A percentile compares a stretch with the other conserved stretches of the same genome.
These are phyloP conservation scores for Polietes domitor DNA, from an alignment of 2,888 invertebrate species.

Conservation along the genomic window DNA sequence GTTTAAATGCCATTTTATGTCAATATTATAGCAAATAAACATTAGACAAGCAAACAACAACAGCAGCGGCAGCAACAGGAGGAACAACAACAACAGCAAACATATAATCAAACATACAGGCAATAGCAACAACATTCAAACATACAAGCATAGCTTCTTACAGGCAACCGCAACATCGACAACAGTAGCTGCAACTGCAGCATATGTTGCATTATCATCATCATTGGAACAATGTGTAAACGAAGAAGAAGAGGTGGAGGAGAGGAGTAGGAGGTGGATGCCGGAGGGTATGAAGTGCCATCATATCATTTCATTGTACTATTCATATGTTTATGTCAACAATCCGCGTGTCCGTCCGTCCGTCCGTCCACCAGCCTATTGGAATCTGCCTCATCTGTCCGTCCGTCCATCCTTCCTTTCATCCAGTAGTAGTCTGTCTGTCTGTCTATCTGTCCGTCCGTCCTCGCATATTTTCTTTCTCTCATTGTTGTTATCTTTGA, in stretches of 20 bases:
- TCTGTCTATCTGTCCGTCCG: neutral
- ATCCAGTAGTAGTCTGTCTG: slow-evolving; percentile 36
- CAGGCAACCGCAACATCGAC: neutral
- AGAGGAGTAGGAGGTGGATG: neutral
- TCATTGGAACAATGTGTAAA: slow-evolving; percentile 58
- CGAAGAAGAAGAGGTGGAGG: neutral
- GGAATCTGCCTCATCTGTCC: no score
- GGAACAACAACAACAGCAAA: neutral
- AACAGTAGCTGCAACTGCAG: neutral
- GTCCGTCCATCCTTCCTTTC: neutral
- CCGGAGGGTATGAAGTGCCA: slow-evolving; percentile 28
- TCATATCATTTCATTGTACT: slow-evolving; percentile 47
- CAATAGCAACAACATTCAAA: slow-evolving; percentile 37
- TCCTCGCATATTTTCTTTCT: slow-evolving; percentile 46
- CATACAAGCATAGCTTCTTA: neutral
- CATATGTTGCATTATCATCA: slow-evolving; percentile 62
- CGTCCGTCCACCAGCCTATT: slow-evolving; percentile 44
- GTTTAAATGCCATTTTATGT: slow-evolving; percentile 68
- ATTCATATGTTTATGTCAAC: slow-evolving; percentile 53
- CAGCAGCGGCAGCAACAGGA: slow-evolving; percentile 36
- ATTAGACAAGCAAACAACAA: slow-evolving; percentile 59
- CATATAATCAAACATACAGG: slow-evolving; percentile 32
- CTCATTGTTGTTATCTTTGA: slow-evolving; percentile 42
- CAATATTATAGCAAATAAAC: slow-evolving; percentile 68
- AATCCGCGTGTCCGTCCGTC: slow-evolving; percentile 49